Conservation (phyloP, 2,888 invertebrate species). For the Pyrocoelia pectoralis region DNA sequence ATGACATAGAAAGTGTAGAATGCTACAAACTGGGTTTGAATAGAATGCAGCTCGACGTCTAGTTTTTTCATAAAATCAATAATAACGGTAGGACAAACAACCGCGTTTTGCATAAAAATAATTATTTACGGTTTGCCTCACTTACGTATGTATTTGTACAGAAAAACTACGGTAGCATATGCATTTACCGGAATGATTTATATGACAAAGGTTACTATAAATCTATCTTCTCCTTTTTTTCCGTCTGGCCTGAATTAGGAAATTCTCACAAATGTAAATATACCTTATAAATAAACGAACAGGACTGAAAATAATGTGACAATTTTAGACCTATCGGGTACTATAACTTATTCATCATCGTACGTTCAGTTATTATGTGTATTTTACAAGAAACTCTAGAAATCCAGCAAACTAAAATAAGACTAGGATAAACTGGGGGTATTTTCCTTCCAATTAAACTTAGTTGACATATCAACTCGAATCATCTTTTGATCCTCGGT, state of each 20-base stretch:
- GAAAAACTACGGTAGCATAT: not conserved
- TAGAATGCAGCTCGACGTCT: not conserved
- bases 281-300: not conserved
- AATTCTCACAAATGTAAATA: too few species aligned
- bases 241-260: too few species aligned
- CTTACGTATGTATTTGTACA: not conserved
- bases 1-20: too few species aligned
- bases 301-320: not conserved
- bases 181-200: not conserved
- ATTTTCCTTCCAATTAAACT: conserved; percentile 7
- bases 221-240: too few species aligned
- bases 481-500: conserved; percentile 8
- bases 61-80: not conserved
- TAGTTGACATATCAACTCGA: not conserved
- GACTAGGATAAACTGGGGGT: not conserved
- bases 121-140: not conserved
- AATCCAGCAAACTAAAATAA: not conserved
- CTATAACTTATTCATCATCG: not conserved
- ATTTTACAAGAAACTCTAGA: not conserved
- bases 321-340: not conserved
- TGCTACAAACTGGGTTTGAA: too few species aligned
- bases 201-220: too few species aligned
- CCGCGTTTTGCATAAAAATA: not conserved
- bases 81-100: not conserved
- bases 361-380: not conserved